Evolutionary conservation across 2,113 vertebrate species (phyloP).

Genomic region (Proteles cristata): DNA sequence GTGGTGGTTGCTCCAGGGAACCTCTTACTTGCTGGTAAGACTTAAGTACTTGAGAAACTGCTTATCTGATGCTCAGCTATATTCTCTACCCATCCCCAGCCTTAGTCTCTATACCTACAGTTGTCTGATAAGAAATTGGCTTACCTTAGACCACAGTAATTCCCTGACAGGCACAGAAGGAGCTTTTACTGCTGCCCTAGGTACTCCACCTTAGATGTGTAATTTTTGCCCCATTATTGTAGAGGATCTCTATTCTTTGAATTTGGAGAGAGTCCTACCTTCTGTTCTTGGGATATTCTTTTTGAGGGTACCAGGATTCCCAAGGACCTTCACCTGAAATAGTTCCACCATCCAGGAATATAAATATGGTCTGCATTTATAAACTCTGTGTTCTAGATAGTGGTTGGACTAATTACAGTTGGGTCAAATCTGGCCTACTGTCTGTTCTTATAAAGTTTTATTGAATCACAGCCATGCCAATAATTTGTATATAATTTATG

Average conservation of each 20-base stretch:
- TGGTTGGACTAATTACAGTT: not conserved
- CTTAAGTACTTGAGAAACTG: not conserved
- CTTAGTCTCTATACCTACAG: not conserved
- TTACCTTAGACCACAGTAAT: not conserved
- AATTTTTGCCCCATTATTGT: not conserved
- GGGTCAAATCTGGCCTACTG: not conserved
- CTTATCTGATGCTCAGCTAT: not conserved
- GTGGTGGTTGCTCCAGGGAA: not conserved
- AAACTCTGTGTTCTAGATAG: not conserved
- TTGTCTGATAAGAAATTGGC: not conserved
- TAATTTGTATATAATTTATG: not conserved
- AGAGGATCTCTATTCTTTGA: not conserved
- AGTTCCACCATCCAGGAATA: not conserved
- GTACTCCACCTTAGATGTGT: rapidly evolving
- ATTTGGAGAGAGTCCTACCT: not conserved
- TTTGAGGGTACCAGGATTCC: not conserved
- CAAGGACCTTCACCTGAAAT: not conserved
- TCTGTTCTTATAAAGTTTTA: not conserved
- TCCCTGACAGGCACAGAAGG: not conserved
- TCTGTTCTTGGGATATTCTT: not conserved
- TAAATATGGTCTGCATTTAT: not conserved
- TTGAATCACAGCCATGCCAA: not conserved
- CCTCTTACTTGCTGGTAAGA: not conserved
- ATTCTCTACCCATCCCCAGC: not conserved
- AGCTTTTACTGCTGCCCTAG: not conserved